Conservation (phyloP, 2,888 invertebrate genomes). For the Ariolimax columbianus region DNA sequence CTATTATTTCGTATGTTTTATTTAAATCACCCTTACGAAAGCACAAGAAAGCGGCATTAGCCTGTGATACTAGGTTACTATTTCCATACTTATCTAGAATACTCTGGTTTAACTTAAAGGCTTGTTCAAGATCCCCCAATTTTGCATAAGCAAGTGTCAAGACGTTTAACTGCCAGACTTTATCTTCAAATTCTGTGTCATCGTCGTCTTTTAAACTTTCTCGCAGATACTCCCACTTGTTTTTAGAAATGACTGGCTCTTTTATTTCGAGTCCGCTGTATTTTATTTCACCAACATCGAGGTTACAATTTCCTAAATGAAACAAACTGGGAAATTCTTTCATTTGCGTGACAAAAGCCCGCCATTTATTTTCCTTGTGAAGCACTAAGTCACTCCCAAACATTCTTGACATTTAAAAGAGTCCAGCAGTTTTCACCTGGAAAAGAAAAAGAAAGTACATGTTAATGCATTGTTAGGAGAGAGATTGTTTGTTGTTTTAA, state of each 20-base stretch:
- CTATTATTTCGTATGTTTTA: background rate
- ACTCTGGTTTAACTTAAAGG: background rate
- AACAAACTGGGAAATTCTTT: constrained; percentile 14
- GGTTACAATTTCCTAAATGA: background rate
- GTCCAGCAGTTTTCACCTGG: background rate
- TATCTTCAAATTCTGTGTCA: background rate
- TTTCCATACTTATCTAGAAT: background rate
- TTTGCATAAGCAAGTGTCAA: background rate
- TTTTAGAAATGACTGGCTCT: background rate
- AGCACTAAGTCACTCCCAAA: background rate
- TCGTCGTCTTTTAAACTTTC: background rate
- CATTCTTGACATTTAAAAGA: background rate
- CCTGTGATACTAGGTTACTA: background rate
- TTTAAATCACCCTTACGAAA: background rate
- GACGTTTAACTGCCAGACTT: background rate
- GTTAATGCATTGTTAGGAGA: too few relatives aligned
- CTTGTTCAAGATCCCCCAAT: background rate
- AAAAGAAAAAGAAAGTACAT: background rate
- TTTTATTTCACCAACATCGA: background rate
- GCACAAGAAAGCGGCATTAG: constrained; percentile 10
- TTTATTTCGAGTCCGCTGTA: background rate
- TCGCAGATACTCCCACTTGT: background rate
- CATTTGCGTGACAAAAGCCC: background rate
- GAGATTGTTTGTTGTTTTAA: too few relatives aligned
- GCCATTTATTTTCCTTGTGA: background rate